Base-by-base conservation (phyloP, 2,797 vertebrate genomes). In the Eulemur coronatus region DNA sequence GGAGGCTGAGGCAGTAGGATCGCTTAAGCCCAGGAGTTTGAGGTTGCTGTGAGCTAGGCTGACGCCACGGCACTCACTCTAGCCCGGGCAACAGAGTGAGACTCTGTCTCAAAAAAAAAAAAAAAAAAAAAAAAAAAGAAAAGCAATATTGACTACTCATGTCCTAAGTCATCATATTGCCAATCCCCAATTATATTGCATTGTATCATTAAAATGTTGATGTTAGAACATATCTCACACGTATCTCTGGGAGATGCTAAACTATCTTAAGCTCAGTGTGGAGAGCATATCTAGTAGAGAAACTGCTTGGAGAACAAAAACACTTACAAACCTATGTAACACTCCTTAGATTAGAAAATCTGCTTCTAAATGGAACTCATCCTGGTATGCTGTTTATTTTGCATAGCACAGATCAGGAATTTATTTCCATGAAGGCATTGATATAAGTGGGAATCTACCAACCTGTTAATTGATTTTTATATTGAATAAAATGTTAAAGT, bases 361-460 rank as follows among this genome's bases (percentile, higher is more conserved):
- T 75, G 43, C 18, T 94, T 76, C 76, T 46, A 84, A 28, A 57
- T 43, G 55, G 18, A 76, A 89, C 59, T 59, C 63, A 50, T 43
- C 7, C 55, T 73, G 7, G 33, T 87, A 82, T 18, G 15, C 70
- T 70, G n/a, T 67, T 63, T 50, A 11, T 94, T 78, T n/a, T 72
- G 20, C 18, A 78, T 30, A 87, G 18, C 41, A 59, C 11, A 69
- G 52, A 69, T 46, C 2, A 76, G 18, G 55, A n/a, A 89, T 57
- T 82, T 94, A 75, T 67, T 82, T 93, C 55, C 38, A 52, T 38
- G 35, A 95, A 92, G 90, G 15, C 57, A 69, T 3, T 55, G 46
- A 94, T 59, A 35, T 92, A 88, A 73, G n/a, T 85, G 18, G 61
- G 90, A 92, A 55, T 89, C 63, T 82, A 80, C 61, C 50, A 78